Base-by-base conservation (phyloP, 2,797 vertebrate genomes). In the Sebastiscus albofasciatus region DNA sequence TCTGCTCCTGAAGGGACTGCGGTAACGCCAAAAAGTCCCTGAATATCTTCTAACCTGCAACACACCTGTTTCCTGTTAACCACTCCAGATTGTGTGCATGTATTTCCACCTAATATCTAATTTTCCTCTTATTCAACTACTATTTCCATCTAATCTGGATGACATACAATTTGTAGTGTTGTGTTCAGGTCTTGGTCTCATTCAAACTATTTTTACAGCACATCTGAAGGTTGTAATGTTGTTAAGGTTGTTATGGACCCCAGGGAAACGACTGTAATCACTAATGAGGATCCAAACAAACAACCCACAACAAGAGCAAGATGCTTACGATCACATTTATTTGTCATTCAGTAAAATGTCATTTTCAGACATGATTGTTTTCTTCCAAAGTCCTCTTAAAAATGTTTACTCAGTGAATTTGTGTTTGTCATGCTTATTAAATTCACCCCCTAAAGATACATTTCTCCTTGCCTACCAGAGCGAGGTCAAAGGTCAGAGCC, bases 31-130 rank as follows among this genome's bases (percentile, higher is more conserved):
- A 61, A 77, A 67, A 12, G n/a, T 60, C 68, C 77, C 65, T 31
- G 46, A 67, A 62, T 24, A 33, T 74, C 67, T 70, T 46, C 55
- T 62, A 49, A 82, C 81, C 75, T 87, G 77, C 56, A n/a, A 11
- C 67, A 18, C 80, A 79, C 83, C 85, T 76, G 90, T 75, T 89
- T 84, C 58, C 72, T 27, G 29, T 89, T 68, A 78, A 39, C 58
- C 16, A 12, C 67, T 55, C 60, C 22, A 36, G 8, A 58, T 34
- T 82, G 0, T 1, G 20, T 22, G 56, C 55, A 54, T 69, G 3
- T 42, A 42, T 65, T 60, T 61, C 56, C 55, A 56, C 70, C 24
- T 60, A 6, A 6, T 13, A 31, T 49, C 46, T 49, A 20, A 46
- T 46, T 74, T 39, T 33, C 31, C 29, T 24, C 56, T 58, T 49